Conservation (phyloP, 53 echinoderm and acorn worm genomes). For the Glandiceps talaboti region DNA sequence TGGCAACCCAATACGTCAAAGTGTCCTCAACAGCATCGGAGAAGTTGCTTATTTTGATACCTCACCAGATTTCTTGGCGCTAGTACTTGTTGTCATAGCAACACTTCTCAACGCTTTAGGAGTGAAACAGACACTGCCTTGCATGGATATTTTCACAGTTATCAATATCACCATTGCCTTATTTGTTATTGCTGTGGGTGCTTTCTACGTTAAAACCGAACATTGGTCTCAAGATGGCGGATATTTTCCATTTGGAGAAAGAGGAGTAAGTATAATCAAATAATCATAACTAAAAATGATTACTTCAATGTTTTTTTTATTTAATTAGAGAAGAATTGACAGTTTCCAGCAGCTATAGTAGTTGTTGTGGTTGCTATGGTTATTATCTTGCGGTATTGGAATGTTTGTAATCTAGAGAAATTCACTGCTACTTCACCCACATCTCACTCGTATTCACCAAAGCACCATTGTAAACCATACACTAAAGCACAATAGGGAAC, state of each 20-base stretch:
- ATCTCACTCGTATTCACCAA: too few species aligned
- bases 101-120: conserved; percentile 23
- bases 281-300: too few species aligned
- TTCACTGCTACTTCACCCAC: too few species aligned
- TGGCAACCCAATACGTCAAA: conserved; percentile 13
- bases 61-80: conserved; percentile 22
- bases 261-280: conserved; percentile 50
- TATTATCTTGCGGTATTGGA: too few species aligned
- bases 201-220: conserved; percentile 9
- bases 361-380: too few species aligned
- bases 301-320: too few species aligned
- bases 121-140: conserved; percentile 17
- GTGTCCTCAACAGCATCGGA: not conserved
- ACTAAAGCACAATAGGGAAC: too few species aligned
- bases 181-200: conserved; percentile 18
- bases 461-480: too few species aligned
- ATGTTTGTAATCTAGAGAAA: too few species aligned
- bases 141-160: conserved; percentile 20
- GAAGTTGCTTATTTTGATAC: not conserved
- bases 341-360: too few species aligned
- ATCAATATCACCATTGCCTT: conserved; percentile 12
- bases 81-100: conserved; percentile 7
- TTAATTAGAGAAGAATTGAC: too few species aligned
- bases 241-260: conserved; percentile 22
- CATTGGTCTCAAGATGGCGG: conserved; percentile 5